Evolutionary conservation across 2,113 vertebrate genomes (phyloP), one percentile per base, ranked within the genome.

Genomic region (Sylvietta virens): DNA sequence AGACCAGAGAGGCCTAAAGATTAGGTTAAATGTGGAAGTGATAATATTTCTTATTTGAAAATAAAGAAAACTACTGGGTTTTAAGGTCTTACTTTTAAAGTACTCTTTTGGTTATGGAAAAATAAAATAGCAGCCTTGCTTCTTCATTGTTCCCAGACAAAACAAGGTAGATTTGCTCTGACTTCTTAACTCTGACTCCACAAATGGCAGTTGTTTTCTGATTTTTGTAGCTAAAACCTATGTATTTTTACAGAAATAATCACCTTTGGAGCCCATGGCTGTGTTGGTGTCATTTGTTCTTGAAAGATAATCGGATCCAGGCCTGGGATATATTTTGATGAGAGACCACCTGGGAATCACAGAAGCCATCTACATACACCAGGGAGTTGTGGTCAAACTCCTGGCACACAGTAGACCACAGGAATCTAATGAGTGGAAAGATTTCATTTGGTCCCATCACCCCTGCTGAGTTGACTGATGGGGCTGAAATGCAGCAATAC

Each of bases 311-410:
- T 30, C 56, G 88, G 81, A 81, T 5, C 13, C 27, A 86, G 65
- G 27, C 56, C 72, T 74, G 72, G 33, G 42, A 74, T 78, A 8
- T 66, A 71, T 88, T 92, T 94, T 70, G 61, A 33, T 88, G 77
- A 56, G 47, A 67, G 81, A 92, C 83, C 86, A 96, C 91, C 94
- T 94, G 91, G 88, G 77, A 93, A 86, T 90, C 71, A 47, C 76
- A 81, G 88, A 95, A 93, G 60, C 27, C 51, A 74, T 92, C 48
- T 56, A 81, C 9, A 15, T 23, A 60, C 1, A 0, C 51, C 47
- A 60, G 45, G 45, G 85, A 77, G 13, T 51, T 94, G 69, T 60
- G 86, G 80, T 92, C 64, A 91, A 78, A 66, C 60, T 88, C 83
- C 64, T 78, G 83, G 88, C 91, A 88, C 3, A 2, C 4, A 6